Base-by-base conservation (phyloP, 2,113 vertebrate genomes). In the Scomber scombrus region DNA sequence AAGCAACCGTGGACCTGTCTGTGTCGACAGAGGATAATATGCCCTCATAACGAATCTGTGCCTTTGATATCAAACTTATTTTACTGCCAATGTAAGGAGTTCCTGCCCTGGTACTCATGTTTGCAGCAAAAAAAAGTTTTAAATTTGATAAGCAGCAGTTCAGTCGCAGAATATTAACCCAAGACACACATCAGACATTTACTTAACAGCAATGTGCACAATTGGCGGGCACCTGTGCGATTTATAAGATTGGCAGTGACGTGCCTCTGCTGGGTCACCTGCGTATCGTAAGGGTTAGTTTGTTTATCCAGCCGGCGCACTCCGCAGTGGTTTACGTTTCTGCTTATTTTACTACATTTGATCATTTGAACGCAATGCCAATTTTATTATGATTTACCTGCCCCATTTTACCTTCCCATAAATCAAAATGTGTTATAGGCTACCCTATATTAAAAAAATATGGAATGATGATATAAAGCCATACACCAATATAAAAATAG, bases 81-180 rank as follows among this genome's bases (percentile, higher is more conserved):
- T 97, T 98, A 84, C 97, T 98, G 51, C 97, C 97, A 74, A 97
- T 96, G 57, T 97, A 98, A 66, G 97, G 98, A 18, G 97, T 98
- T 55, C 92, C 93, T 52, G 86, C 88, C 81, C 95, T 95, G 0
- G 95, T 93, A 66, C 97, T 99, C 98, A 99, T 98, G 12, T 18
- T 76, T 45, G 45, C 72, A 9, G 23, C 11, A 11, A 21, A 8
- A 7, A 40, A 40, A 40, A 40, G 2, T 10, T n/a, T 71, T 51
- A 2, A 4, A 45, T 4, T 0, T 19, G 14, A 58, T 49, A 21
- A 6, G 3, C 5, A 7, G 51, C n/a, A 9, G 11, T 12, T 50
- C 6, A 64, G 15, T 9, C 11, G 23, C 34, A 31, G n/a, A 9
- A 12, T 26, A 6, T 13, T 2, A 23, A 11, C 2, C 14, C n/a